A percentile compares a stretch with the other conserved stretches of the same genome.
phyloP scores from a whole-genome alignment of 2,113 vertebrate species.

The Oncorhynchus tshawytscha region DNA sequence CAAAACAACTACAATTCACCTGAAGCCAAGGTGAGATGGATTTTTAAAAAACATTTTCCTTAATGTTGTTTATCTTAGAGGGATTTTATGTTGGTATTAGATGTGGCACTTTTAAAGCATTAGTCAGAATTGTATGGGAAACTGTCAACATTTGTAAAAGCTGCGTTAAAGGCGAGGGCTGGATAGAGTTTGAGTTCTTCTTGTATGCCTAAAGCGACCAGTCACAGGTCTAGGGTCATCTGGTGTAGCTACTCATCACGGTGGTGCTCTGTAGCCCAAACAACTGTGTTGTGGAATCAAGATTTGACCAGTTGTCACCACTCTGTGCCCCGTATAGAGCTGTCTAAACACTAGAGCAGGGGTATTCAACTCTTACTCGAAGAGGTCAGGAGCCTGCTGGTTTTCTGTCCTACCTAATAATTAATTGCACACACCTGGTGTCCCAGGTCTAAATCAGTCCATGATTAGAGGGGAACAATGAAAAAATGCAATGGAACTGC shows the following conservation, averaged over 20 bases:
- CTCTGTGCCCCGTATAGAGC: slow-evolving; percentile 33
- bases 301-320: slow-evolving; percentile 33
- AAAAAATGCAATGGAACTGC: no score
- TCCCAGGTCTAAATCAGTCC: no score
- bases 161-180: not conserved
- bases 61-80: slow-evolving; percentile 5
- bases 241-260: not conserved
- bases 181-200: not conserved
- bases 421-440: no score
- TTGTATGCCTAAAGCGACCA: not conserved
- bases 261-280: no score
- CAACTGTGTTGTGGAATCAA: not conserved
- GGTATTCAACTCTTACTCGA: no score
- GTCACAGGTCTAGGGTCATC: not conserved
- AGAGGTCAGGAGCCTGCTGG: no score
- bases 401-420: no score
- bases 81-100: not conserved
- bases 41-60: not conserved
- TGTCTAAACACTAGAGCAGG: not conserved
- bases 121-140: slow-evolving; percentile 7
- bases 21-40: slow-evolving; percentile 68
- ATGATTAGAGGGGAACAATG: no score
- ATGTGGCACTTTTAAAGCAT: not conserved
- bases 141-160: slow-evolving; percentile 18
- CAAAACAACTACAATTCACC: slow-evolving; percentile 41